phyloP scores from a whole-genome alignment of 2,113 vertebrate genomes.

The Leiothrix lutea region DNA sequence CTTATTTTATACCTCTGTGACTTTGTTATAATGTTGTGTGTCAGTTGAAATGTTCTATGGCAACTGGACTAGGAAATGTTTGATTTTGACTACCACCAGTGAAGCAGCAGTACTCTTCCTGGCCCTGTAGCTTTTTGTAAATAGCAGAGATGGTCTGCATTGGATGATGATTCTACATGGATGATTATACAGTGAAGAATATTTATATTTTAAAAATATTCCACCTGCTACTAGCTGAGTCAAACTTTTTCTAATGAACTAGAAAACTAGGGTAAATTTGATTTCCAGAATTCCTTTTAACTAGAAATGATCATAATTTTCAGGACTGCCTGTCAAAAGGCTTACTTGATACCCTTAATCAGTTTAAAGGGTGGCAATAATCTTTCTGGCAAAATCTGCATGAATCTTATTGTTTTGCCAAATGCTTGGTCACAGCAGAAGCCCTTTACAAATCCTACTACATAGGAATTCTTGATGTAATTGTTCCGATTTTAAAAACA shows the following conservation, averaged over 20 bases:
- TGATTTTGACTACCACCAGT: not conserved
- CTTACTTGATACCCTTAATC: conserved; percentile 27
- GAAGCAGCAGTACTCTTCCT: not conserved
- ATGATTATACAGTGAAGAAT: not conserved
- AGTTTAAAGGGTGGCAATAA: conserved; percentile 43
- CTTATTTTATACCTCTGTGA: not conserved
- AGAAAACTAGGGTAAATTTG: not conserved
- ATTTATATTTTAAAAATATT: not conserved
- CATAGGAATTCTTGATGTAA: not conserved
- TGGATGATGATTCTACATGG: not conserved
- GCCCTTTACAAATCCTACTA: conserved; percentile 58
- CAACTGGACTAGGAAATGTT: not conserved
- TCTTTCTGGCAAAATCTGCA: conserved; percentile 46
- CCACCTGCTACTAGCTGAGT: not conserved
- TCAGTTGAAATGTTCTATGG: not conserved
- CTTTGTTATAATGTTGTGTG: not conserved
- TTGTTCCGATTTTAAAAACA: conserved; percentile 68
- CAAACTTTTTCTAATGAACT: not conserved
- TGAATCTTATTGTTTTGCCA: conserved; percentile 59
- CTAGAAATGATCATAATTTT: not conserved
- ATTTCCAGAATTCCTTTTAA: not conserved
- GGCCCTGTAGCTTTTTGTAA: not conserved
- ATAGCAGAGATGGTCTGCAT: not conserved
- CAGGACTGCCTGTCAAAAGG: conserved; percentile 25
- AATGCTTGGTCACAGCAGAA: conserved; percentile 66